Base-by-base conservation (phyloP, 2,113 vertebrate genomes). In the Anseranas semipalmata region DNA sequence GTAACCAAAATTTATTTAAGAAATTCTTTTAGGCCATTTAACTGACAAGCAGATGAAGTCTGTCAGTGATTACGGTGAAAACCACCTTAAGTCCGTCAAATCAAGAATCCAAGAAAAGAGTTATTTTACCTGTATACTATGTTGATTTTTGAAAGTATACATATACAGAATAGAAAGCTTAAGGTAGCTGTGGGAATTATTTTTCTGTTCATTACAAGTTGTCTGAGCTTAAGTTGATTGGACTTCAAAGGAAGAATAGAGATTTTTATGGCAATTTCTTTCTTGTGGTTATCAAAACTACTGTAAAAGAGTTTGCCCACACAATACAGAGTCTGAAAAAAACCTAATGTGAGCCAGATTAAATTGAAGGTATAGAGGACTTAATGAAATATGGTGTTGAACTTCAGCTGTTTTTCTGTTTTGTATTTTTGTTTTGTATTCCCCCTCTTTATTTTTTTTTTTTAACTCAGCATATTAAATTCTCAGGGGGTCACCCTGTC, bases 401-500 rank as follows among this genome's bases (percentile, higher is more conserved):
- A 95, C 32, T 91, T 89, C 73, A 87, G 27, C 43, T 91, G 52
- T 55, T 87, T 89, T 94, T 50, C 35, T 39, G 60, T 63, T 63
- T 63, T 63, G 60, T 63, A 63, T 33, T 45, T 91, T 55, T 89
- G 52, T 46, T 93, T 90, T 84, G 32, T 52, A 30, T 50, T 67
- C 89, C 81, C 75, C 35, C 22, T 30, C 52, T 37, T 59, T 82
- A 45, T 43, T 19, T 90, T 32, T 59, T 21, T 53, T 35, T 53
- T 39, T 59, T 79, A 89, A 94, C 93, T 95, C 91, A 95, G 89
- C 74, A 90, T 97, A 97, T 97, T 97, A 96, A 97, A 98, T 98
- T 98, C 98, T 97, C 97, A 93, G 93, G 95, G 96, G 97, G 97
- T 98, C 98, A 98, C 96, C 93, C 98, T 98, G 98, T 98, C 97